phyloP scores from a whole-genome alignment of 2,113 vertebrate genomes.

The Agelaius tricolor region DNA sequence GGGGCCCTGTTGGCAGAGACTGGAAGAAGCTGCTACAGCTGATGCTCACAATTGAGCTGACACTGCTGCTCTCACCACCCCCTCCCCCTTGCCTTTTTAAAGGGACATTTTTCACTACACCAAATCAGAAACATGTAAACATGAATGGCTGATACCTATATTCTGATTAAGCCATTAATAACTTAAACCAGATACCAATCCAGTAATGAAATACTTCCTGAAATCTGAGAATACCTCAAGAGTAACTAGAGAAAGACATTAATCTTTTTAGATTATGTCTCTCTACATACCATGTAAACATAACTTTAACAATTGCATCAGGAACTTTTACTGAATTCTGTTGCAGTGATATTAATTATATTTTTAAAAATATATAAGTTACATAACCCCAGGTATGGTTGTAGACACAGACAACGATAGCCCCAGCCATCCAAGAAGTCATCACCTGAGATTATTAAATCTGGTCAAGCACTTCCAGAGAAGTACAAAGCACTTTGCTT shows the following conservation, averaged over 20 bases:
- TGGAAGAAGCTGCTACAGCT: not conserved
- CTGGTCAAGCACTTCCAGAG: not conserved
- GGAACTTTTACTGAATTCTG: not conserved
- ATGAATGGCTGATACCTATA: not conserved
- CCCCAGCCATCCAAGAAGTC: not conserved
- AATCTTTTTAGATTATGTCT: not conserved
- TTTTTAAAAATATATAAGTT: not conserved
- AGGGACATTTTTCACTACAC: not conserved
- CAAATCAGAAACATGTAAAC: not conserved
- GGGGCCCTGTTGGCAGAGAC: not conserved
- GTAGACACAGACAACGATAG: not conserved
- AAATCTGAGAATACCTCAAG: not conserved
- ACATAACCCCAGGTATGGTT: not conserved
- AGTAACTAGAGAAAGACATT: not conserved
- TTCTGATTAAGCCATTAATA: not conserved
- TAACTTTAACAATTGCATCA: not conserved
- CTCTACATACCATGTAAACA: not conserved
- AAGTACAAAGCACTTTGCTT: not conserved
- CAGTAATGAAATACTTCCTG: not conserved
- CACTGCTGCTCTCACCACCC: not conserved
- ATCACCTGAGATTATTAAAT: not conserved
- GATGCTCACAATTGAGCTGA: fast-evolving
- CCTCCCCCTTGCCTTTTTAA: fast-evolving
- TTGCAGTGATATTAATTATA: not conserved
- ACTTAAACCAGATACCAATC: not conserved